Conservation (phyloP, 2,797 vertebrate genomes). For the Rhinogobio ventralis region DNA sequence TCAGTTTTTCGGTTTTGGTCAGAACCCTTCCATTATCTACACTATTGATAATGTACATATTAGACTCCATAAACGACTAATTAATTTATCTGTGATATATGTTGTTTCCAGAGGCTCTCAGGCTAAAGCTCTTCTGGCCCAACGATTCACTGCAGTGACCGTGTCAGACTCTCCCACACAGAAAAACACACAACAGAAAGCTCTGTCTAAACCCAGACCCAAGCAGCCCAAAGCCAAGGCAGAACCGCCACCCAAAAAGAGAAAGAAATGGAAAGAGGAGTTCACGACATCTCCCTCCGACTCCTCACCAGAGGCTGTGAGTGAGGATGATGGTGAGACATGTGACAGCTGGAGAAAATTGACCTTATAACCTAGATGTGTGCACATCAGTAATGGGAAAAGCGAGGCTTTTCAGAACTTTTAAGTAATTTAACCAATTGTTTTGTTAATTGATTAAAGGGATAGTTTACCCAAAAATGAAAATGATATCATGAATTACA, state of each 20-base stretch:
- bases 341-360: background rate
- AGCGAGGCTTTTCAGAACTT: background rate
- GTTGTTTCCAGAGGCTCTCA: slow-evolving; percentile 75
- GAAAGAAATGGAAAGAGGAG: slow-evolving; percentile 97
- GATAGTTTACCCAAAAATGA: too few species aligned
- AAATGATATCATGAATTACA: too few species aligned
- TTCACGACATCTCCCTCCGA: slow-evolving; percentile 87
- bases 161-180: slow-evolving; percentile 74
- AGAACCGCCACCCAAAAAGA: slow-evolving; percentile 97
- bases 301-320: slow-evolving; percentile 88
- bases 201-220: slow-evolving; percentile 82
- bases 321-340: slow-evolving; percentile 86
- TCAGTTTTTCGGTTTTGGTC: background rate
- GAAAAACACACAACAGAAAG: slow-evolving; percentile 82
- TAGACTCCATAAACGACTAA: background rate
- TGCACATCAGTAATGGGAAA: background rate
- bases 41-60: background rate
- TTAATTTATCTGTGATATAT: background rate
- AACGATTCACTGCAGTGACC: slow-evolving; percentile 74
- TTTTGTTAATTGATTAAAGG: background rate
- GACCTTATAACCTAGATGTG: background rate
- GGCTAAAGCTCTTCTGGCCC: slow-evolving; percentile 79
- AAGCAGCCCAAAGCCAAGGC: slow-evolving; percentile 90
- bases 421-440: background rate
- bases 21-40: background rate